Percentiles rank a stretch among this genome's conserved stretches.
phyloP scores from a whole-genome alignment of 2,797 vertebrate genomes.

The Borostomias antarcticus region DNA sequence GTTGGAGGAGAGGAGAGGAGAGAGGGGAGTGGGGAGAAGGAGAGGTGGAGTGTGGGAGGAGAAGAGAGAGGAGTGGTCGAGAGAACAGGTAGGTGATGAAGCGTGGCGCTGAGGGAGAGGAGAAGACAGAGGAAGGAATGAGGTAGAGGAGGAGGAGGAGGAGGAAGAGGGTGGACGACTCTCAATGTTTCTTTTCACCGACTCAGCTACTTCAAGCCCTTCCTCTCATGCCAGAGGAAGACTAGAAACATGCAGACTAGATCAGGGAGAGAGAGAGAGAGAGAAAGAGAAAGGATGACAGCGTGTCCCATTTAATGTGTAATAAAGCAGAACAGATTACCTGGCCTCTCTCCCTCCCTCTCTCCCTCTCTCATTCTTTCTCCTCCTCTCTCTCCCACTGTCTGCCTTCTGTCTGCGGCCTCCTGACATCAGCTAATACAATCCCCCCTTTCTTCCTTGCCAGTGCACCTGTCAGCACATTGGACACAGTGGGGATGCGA shows the following conservation, averaged over 20 bases:
- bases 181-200: conserved; percentile 14
- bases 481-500: conserved; percentile 29
- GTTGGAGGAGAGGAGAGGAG: neutral
- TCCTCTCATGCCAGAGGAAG: conserved; percentile 20
- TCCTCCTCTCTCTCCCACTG: neutral
- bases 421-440: too few relatives aligned
- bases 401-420: too few relatives aligned
- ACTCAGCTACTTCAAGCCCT: conserved; percentile 29
- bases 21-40: conserved; percentile 11
- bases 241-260: neutral
- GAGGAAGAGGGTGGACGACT: neutral
- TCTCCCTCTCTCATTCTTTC: conserved; percentile 23
- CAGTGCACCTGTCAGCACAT: conserved; percentile 56
- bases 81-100: neutral
- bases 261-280: conserved; percentile 15
- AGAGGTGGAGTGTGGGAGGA: neutral
- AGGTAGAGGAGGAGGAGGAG: neutral
- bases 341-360: conserved; percentile 45
- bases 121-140: neutral
- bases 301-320: conserved; percentile 59
- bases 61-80: conserved; percentile 3
- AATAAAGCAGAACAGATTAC: conserved; percentile 64
- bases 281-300: conserved; percentile 32
- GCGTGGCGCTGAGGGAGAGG: neutral
- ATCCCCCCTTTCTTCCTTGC: neutral